Conservation (phyloP, 2,888 invertebrate genomes). For the Diarsia rubi region DNA sequence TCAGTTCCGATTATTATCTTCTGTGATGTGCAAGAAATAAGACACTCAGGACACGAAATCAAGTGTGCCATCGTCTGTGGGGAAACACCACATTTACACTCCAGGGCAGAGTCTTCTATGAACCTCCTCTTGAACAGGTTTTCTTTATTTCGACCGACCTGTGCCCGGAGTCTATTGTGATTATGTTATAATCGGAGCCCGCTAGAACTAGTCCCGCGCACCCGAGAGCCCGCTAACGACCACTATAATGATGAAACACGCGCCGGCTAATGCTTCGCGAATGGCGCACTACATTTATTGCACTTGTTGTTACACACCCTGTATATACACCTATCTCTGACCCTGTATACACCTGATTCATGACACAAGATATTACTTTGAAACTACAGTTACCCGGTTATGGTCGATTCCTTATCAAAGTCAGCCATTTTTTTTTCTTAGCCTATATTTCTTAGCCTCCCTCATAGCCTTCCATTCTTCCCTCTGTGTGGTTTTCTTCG, state of each 20-base stretch:
- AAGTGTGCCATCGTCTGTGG: too few relatives aligned
- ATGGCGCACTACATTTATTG: constrained; percentile 47
- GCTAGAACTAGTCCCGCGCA: constrained; percentile 23
- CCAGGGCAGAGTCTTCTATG: too few relatives aligned
- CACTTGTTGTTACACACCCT: constrained; percentile 32
- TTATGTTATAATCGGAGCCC: neutral
- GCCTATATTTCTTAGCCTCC: too few relatives aligned
- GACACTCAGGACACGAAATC: too few relatives aligned
- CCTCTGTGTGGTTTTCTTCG: too few relatives aligned
- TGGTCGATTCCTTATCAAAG: neutral
- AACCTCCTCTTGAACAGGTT: too few relatives aligned
- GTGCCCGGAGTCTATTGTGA: neutral
- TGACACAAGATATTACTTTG: constrained; percentile 22
- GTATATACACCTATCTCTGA: neutral
- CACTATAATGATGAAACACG: constrained; percentile 63
- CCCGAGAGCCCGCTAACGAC: constrained; percentile 46
- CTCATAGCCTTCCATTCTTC: too few relatives aligned
- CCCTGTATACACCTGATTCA: constrained; percentile 12
- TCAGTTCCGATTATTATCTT: too few relatives aligned
- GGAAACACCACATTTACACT: too few relatives aligned
- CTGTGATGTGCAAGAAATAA: too few relatives aligned
- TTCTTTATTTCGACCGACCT: too few relatives aligned
- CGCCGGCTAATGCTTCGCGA: constrained; percentile 52
- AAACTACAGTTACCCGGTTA: constrained; percentile 5
- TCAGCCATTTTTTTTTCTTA: neutral